Conservation (phyloP, 2,113 vertebrate species). For the Phocoena phocoena region DNA sequence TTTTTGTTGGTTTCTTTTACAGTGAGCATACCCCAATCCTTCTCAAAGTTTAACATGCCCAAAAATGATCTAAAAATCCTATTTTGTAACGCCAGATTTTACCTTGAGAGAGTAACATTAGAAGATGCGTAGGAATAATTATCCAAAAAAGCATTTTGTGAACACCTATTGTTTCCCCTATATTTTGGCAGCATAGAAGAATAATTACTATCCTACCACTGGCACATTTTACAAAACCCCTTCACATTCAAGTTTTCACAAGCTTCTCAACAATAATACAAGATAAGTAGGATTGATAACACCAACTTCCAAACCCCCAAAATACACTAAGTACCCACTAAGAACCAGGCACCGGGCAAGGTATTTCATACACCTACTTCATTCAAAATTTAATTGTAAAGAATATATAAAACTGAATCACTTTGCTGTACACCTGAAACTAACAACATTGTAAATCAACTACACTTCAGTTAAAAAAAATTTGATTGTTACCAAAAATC, state of each 20-base stretch:
- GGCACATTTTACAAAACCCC: not conserved
- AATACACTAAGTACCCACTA: not conserved
- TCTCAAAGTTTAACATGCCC: not conserved
- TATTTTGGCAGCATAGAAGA: not conserved
- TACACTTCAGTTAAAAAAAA: not conserved
- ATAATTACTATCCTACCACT: not conserved
- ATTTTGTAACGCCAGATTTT: not conserved
- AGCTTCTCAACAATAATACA: not conserved
- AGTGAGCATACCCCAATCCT: not conserved
- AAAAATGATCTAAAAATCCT: not conserved
- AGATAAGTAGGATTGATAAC: not conserved
- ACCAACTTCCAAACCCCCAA: not conserved
- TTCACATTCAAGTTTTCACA: not conserved
- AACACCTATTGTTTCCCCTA: rapidly evolving
- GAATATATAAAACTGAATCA: not conserved
- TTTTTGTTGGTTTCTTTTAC: not conserved
- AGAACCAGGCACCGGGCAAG: not conserved
- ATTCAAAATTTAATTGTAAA: not conserved
- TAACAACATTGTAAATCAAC: not conserved
- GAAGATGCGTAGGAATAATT: not conserved
- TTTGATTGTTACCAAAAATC: not conserved
- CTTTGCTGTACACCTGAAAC: not conserved
- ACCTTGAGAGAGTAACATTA: not conserved
- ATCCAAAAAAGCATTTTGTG: not conserved
- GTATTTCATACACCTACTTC: not conserved